Percentiles rank a stretch among this genome's conserved stretches.
phyloP scores from a whole-genome alignment of 2,797 vertebrate species.

The Eospalax fontanierii region DNA sequence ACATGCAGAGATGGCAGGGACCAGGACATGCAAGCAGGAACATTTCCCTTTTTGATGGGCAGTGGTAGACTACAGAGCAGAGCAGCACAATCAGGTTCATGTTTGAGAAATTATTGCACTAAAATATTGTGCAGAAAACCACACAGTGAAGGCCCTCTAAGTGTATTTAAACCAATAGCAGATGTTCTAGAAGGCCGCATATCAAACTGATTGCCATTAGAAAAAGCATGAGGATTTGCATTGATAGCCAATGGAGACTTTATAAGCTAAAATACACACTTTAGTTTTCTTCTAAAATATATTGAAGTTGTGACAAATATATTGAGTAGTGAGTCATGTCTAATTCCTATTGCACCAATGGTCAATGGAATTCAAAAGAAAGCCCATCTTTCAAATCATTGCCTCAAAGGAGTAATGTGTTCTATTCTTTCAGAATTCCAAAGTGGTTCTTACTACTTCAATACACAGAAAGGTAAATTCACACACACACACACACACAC shows the following conservation, averaged over 20 bases:
- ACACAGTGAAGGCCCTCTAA: not conserved
- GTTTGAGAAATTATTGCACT: not conserved
- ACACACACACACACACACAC: no score
- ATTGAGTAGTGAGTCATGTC: not conserved
- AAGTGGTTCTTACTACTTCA: not conserved
- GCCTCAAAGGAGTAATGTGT: not conserved
- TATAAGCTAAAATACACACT: not conserved
- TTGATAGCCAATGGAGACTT: not conserved
- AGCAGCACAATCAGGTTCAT: not conserved
- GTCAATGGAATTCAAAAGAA: not conserved
- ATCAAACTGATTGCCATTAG: not conserved
- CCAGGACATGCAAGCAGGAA: accelerated
- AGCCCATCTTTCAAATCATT: not conserved
- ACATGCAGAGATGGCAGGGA: no score
- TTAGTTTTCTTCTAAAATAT: not conserved
- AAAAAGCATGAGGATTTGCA: not conserved
- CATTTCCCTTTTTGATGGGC: not conserved
- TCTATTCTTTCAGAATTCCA: not conserved
- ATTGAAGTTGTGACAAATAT: not conserved
- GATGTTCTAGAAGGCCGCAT: not conserved
- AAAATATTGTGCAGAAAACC: not conserved
- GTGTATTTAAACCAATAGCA: not conserved
- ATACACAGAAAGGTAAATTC: no score
- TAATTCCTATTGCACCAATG: not conserved
- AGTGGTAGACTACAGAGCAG: not conserved